phyloP scores from a whole-genome alignment of 1,140 invertebrate species.

The Cherax destructor region DNA sequence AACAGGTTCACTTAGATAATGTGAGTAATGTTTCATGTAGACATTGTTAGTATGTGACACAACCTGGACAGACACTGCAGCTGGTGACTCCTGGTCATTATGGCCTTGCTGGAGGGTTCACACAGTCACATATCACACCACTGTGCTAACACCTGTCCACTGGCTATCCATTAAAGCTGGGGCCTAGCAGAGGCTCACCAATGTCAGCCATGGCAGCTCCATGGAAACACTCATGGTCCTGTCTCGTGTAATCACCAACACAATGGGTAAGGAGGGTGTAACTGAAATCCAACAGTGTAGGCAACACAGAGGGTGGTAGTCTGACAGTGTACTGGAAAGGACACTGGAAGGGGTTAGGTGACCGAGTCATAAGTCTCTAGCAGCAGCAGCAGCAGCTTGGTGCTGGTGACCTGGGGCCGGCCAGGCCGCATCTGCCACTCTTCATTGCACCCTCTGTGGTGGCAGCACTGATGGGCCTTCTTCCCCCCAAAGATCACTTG shows the following conservation, averaged over 20 bases:
- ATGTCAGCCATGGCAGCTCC: constrained; percentile 25
- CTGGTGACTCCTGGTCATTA: constrained; percentile 67
- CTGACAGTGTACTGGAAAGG: constrained; percentile 67
- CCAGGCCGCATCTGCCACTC: constrained; percentile 55
- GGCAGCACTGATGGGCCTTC: constrained; percentile 58
- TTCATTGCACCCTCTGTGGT: constrained; percentile 58
- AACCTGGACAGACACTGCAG: constrained; percentile 70
- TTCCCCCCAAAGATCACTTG: constrained; percentile 18
- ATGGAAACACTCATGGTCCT: constrained; percentile 48
- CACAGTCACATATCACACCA: constrained; percentile 58
- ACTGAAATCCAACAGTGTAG: constrained; percentile 66
- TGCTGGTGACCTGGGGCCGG: constrained; percentile 60
- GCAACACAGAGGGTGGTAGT: constrained; percentile 68
- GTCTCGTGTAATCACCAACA: constrained; percentile 57
- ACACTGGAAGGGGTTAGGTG: constrained; percentile 62
- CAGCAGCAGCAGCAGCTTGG: constrained; percentile 52
- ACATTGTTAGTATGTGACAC: constrained; percentile 69
- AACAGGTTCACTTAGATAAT: constrained; percentile 67
- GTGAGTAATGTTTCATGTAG: constrained; percentile 64
- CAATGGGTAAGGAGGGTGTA: constrained; percentile 58
- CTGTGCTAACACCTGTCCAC: constrained; percentile 40
- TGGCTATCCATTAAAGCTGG: constrained; percentile 42
- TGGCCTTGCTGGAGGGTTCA: constrained; percentile 67
- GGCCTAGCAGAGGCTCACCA: constrained; percentile 23
- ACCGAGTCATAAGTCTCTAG: constrained; percentile 59